A percentile compares a stretch with the other conserved stretches of the same genome.
phyloP scores from a whole-genome alignment of 2,113 vertebrate genomes.

The Oryctolagus cuniculus region DNA sequence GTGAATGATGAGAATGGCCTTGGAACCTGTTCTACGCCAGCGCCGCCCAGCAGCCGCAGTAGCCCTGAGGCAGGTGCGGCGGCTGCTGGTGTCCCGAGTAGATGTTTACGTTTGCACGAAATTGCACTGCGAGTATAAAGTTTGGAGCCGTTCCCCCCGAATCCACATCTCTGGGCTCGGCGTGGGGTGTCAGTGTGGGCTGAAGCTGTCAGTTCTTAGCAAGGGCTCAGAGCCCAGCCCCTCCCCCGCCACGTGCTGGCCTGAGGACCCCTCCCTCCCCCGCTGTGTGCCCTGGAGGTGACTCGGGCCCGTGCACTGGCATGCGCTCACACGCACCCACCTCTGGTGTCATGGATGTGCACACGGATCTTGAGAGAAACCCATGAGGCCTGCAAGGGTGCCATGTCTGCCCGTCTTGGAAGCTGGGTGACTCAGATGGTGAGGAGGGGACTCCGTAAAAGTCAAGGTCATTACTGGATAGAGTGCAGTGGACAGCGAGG shows the following conservation, averaged over 20 bases:
- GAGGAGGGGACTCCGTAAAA: not conserved
- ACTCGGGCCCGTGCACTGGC: accelerated
- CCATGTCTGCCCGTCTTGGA: not conserved
- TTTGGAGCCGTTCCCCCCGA: not conserved
- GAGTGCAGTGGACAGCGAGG: not conserved
- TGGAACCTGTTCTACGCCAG: accelerated
- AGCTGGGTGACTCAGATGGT: not conserved
- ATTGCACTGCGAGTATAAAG: not conserved
- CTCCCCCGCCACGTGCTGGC: not conserved
- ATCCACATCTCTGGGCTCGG: accelerated
- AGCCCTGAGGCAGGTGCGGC: not conserved
- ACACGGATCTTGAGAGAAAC: not conserved
- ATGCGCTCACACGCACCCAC: too few species aligned
- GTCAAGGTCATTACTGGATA: accelerated
- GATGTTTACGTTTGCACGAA: not conserved
- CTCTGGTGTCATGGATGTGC: not conserved
- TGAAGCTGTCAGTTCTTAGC: not conserved
- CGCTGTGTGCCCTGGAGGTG: not conserved
- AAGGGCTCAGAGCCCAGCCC: not conserved
- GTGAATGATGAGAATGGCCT: too few species aligned
- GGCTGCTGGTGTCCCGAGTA: not conserved
- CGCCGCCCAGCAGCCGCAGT: not conserved
- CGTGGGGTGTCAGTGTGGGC: accelerated
- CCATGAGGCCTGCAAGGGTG: not conserved
- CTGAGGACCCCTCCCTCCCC: not conserved